Percentiles rank a stretch among this genome's conserved stretches.
These are phyloP conservation scores for Gephyroberyx darwinii DNA, from an alignment of 2,797 vertebrate genomes.

Conservation along the genomic window DNA sequence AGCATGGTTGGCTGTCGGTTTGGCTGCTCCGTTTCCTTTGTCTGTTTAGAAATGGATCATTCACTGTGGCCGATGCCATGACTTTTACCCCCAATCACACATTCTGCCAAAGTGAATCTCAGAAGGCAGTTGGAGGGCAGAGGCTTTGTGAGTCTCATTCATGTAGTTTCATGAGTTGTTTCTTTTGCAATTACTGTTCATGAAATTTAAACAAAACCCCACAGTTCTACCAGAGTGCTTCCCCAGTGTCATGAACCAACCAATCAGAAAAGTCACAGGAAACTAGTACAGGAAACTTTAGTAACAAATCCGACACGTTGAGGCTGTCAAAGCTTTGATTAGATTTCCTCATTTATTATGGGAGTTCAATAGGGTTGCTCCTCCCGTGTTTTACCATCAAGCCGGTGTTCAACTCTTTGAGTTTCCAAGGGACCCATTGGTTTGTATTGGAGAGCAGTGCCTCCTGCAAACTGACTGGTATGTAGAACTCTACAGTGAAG, in stretches of 20 bases:
- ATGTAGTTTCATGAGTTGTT: background rate
- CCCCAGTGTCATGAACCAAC: background rate
- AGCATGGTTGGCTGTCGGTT: constrained; percentile 16
- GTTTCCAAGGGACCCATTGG: no score
- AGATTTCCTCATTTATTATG: background rate
- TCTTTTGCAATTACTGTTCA: background rate
- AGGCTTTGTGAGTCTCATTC: background rate
- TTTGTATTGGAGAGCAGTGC: no score
- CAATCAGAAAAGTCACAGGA: background rate
- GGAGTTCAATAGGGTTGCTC: no score
- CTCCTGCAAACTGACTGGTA: no score
- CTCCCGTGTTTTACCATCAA: no score
- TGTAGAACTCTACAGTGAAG: no score
- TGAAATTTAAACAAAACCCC: background rate
- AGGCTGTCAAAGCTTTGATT: background rate
- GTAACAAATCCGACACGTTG: background rate
- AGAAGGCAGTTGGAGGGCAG: background rate
- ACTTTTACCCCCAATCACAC: constrained; percentile 4
- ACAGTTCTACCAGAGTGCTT: background rate
- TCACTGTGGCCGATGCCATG: background rate
- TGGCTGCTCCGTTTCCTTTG: constrained; percentile 13
- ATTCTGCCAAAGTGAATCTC: background rate
- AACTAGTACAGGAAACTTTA: background rate
- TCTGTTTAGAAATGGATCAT: constrained; percentile 26
- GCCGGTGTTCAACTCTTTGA: no score